These are phyloP conservation scores for Stenotaenia linearis DNA, from an alignment of 2,888 invertebrate species.

Conservation along the genomic window DNA sequence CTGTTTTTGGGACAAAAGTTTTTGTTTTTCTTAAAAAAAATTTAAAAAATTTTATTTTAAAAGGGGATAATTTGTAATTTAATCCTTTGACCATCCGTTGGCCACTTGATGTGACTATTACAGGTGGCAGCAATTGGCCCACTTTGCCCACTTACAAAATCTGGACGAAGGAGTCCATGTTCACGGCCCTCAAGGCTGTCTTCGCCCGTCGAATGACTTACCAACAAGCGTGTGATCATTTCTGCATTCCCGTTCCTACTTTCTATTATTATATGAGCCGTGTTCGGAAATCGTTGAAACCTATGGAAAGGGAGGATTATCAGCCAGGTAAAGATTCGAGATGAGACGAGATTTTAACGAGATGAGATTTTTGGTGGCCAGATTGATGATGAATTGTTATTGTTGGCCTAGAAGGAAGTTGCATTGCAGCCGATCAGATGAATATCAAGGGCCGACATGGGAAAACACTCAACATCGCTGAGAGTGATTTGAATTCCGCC, in stretches of 20 bases:
- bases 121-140: constrained; percentile 29
- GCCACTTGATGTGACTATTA: constrained; percentile 13
- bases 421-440: constrained; percentile 26
- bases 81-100: constrained; percentile 16
- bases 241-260: constrained; percentile 33
- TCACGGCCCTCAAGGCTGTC: constrained; percentile 31
- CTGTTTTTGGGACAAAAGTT: neutral
- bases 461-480: constrained; percentile 27
- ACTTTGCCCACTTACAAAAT: constrained; percentile 30
- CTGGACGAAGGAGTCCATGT: constrained; percentile 33
- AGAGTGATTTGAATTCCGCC: constrained; percentile 31
- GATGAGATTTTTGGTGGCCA: neutral
- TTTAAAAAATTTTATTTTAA: neutral
- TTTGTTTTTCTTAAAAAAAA: neutral
- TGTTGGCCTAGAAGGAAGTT: constrained; percentile 6
- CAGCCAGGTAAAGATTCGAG: constrained; percentile 13
- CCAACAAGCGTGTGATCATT: constrained; percentile 32
- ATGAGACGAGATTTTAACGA: neutral
- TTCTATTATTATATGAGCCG: constrained; percentile 33
- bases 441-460: constrained; percentile 31
- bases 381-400: constrained; percentile 1
- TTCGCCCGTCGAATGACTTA: constrained; percentile 33
- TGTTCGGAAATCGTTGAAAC: constrained; percentile 30
- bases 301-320: constrained; percentile 29
- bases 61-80: neutral